Evolutionary conservation across 2,888 invertebrate genomes (phyloP).

Genomic region (Noctua janthe): DNA sequence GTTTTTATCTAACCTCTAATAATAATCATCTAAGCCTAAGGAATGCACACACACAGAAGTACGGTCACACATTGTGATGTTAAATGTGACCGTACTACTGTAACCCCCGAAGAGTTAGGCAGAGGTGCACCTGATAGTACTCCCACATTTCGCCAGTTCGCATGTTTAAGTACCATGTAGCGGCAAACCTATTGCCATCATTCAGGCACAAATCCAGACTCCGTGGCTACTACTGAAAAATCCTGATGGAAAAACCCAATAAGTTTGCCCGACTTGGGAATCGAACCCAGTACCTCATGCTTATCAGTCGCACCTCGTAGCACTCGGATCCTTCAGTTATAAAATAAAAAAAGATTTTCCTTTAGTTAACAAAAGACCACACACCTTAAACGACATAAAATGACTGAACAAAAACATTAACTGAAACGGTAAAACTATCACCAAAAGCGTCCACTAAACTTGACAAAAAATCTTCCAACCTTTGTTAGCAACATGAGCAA

Average conservation of each 20-base stretch:
- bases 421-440: neutral
- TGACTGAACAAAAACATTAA: neutral
- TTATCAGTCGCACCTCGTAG: neutral
- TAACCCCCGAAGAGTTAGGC: neutral
- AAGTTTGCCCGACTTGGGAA: neutral
- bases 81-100: neutral
- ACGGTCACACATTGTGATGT: neutral
- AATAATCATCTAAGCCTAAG: neutral
- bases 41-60: neutral
- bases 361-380: neutral
- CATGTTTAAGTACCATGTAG: neutral
- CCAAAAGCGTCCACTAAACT: neutral
- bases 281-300: neutral
- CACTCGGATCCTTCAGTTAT: neutral
- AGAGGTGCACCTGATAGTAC: neutral
- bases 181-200: neutral
- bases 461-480: too few relatives aligned
- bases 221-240: neutral
- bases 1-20: neutral
- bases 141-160: neutral
- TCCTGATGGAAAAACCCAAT: neutral
- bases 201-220: neutral
- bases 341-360: neutral
- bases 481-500: conserved; percentile 46
- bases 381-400: neutral